Conservation (phyloP, 2,797 vertebrate genomes). For the Atherinosoma microstoma region DNA sequence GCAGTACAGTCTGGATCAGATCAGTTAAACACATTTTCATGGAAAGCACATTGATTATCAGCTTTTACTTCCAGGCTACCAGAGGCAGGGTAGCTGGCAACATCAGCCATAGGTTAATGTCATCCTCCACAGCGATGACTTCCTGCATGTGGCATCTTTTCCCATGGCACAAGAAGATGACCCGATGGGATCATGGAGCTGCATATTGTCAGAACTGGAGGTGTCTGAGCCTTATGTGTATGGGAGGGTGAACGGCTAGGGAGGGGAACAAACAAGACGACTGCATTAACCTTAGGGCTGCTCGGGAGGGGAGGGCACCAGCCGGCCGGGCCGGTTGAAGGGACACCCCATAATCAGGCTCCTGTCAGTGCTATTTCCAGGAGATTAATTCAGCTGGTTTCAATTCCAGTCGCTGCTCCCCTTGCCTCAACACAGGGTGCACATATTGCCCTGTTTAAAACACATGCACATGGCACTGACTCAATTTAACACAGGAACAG, state of each 20-base stretch:
- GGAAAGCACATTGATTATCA: constrained; percentile 42
- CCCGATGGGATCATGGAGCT: constrained; percentile 87
- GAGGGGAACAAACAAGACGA: constrained; percentile 81
- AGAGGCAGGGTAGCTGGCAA: constrained; percentile 86
- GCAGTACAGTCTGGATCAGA: background rate
- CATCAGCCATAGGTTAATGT: constrained; percentile 89
- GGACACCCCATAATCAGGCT: constrained; percentile 86
- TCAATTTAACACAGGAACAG: constrained; percentile 80
- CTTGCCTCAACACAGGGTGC: constrained; percentile 63
- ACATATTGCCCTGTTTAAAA: constrained; percentile 80
- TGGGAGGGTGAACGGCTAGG: constrained; percentile 51
- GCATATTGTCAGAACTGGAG: constrained; percentile 87
- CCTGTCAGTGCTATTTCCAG: constrained; percentile 82
- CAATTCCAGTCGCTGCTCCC: constrained; percentile 78
- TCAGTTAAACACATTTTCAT: constrained; percentile 6
- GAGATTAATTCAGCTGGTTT: constrained; percentile 86
- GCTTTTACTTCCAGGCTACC: constrained; percentile 84
- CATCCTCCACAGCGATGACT: constrained; percentile 85
- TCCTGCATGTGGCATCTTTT: constrained; percentile 89
- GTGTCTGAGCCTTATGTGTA: constrained; percentile 75
- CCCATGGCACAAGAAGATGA: constrained; percentile 91
- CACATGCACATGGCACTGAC: constrained; percentile 74
- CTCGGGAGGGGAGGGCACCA: constrained; percentile 76
- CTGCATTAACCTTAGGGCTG: constrained; percentile 87
- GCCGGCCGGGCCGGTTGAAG: constrained; percentile 76